These are phyloP conservation scores for Globodera rostochiensis DNA, from an alignment of 1,140 invertebrate genomes.

Conservation along the genomic window DNA sequence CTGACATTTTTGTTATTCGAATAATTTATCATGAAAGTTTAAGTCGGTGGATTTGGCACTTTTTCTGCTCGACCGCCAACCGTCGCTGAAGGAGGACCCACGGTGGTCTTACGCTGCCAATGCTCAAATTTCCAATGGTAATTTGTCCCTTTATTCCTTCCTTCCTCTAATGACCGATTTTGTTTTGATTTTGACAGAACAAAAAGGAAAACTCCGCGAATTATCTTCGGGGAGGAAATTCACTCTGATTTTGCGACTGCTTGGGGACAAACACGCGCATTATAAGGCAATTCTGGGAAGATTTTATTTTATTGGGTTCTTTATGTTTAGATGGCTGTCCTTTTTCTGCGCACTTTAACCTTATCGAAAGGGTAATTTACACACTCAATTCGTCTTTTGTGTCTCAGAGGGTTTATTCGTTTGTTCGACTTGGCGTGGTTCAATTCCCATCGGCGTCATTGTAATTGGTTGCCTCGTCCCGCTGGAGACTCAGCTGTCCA, in stretches of 20 bases:
- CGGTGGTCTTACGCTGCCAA: conserved; percentile 10
- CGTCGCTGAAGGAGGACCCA: conserved; percentile 14
- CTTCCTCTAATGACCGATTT: background rate
- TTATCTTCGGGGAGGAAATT: conserved; percentile 19
- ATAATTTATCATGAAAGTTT: background rate
- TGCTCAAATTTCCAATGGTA: conserved; percentile 16
- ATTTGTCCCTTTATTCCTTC: background rate
- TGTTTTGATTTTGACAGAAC: conserved; percentile 13
- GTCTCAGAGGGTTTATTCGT: background rate
- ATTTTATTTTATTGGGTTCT: background rate
- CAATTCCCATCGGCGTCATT: background rate
- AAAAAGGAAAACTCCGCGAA: conserved; percentile 13
- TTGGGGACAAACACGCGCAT: conserved; percentile 19
- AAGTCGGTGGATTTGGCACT: conserved; percentile 24
- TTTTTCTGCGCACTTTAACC: conserved; percentile 28
- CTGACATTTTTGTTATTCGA: background rate
- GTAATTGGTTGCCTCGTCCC: too few relatives aligned
- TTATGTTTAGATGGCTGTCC: conserved; percentile 15
- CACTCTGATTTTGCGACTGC: conserved; percentile 19
- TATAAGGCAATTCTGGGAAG: conserved; percentile 3
- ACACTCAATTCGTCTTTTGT: background rate
- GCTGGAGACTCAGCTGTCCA: too few relatives aligned
- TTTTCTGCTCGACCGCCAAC: conserved; percentile 25
- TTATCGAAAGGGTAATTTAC: conserved; percentile 22
- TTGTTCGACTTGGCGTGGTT: too few relatives aligned